Evolutionary conservation across 37 sponge, comb jelly and placozoan genomes (phyloP).

Genomic region (Bolinopsis microptera): DNA sequence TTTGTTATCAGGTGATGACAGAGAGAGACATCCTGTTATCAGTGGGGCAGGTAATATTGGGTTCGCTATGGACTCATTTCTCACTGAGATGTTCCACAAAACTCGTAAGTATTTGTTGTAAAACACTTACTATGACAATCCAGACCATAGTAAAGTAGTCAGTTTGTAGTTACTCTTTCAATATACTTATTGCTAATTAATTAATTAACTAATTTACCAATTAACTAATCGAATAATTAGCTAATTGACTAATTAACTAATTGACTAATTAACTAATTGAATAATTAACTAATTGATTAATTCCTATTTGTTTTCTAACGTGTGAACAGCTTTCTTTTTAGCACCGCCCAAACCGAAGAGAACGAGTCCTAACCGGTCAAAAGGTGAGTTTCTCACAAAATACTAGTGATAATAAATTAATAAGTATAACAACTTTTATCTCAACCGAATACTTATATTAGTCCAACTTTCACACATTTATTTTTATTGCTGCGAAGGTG

Average conservation of each 20-base stretch:
- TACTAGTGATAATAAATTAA: neutral
- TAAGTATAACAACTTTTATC: neutral
- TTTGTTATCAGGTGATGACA: neutral
- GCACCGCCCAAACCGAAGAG: conserved; percentile 34
- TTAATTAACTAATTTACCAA: no score
- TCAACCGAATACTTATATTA: neutral
- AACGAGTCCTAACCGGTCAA: conserved; percentile 8
- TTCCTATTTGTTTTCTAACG: no score
- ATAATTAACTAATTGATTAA: no score
- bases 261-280: no score
- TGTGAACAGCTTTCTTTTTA: conserved; percentile 58
- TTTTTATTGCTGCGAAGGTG: no score
- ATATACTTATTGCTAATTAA: no score
- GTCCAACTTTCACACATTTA: neutral
- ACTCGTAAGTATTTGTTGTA: neutral
- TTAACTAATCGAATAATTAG: no score
- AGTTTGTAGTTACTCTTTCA: no score
- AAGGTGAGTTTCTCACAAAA: neutral
- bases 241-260: no score
- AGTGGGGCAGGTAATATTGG: conserved; percentile 25
- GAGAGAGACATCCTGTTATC: conserved; percentile 8
- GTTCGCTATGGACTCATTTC: conserved; percentile 20
- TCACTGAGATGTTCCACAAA: neutral
- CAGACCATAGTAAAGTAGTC: no score
- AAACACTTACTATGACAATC: neutral